Conservation (phyloP, 2,113 vertebrate species). For the Patagioenas fasciata region DNA sequence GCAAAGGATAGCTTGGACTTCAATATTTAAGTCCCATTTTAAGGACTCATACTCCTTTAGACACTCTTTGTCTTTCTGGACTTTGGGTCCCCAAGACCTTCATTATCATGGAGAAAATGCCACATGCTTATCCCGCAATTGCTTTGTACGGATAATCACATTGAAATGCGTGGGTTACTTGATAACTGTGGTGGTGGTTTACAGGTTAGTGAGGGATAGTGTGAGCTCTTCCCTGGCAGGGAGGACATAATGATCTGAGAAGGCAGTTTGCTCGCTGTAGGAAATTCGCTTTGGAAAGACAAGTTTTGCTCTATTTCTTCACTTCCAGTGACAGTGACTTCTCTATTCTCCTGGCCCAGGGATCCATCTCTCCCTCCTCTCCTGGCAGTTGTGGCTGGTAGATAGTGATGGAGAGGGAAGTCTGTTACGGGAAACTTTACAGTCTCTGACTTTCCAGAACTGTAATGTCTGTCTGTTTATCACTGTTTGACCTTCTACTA, state of each 20-base stretch:
- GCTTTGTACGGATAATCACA: not conserved
- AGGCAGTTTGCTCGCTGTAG: accelerated
- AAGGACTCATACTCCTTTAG: accelerated
- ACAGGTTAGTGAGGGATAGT: not conserved
- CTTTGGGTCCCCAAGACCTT: not conserved
- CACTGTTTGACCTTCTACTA: not conserved
- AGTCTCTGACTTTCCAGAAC: not conserved
- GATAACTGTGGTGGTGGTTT: not conserved
- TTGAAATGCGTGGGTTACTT: not conserved
- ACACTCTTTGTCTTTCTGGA: not conserved
- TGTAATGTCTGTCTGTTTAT: not conserved
- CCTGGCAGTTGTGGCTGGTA: not conserved
- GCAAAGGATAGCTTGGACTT: not conserved
- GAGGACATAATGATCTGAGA: not conserved
- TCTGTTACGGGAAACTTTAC: not conserved
- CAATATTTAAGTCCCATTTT: not conserved
- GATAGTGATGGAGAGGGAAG: not conserved
- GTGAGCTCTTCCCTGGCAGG: not conserved
- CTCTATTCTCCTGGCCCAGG: not conserved
- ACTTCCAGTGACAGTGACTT: not conserved
- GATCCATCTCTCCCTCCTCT: not conserved
- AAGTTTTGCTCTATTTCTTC: not conserved
- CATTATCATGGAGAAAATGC: not conserved
- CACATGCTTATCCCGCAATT: too few species aligned
- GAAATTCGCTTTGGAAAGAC: not conserved